A percentile compares a stretch with the other conserved stretches of the same genome.
Conservation (phyloP, 2,888 invertebrate genomes). For the Cerastis rubricosa region DNA sequence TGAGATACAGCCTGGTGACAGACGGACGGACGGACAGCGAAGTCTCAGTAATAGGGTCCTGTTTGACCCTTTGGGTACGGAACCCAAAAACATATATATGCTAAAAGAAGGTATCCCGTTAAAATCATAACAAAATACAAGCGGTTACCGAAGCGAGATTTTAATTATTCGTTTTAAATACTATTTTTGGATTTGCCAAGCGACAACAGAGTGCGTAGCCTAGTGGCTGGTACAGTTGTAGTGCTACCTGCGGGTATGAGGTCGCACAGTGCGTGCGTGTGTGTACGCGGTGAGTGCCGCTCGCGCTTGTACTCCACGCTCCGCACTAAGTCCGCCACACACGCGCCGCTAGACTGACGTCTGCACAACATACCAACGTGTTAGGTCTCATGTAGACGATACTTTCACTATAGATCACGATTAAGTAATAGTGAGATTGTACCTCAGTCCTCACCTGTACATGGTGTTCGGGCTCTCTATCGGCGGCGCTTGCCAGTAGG, state of each 20-base stretch:
- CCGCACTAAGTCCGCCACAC: constrained; percentile 82
- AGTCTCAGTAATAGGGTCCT: too few relatives aligned
- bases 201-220: too few relatives aligned
- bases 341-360: constrained; percentile 40
- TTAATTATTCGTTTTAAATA: too few relatives aligned
- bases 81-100: too few relatives aligned
- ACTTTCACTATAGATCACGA: neutral
- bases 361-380: constrained; percentile 9
- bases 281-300: constrained; percentile 74
- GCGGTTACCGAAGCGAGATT: neutral
- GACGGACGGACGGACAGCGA: too few relatives aligned
- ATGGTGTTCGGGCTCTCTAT: constrained; percentile 81
- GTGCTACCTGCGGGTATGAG: constrained; percentile 78
- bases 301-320: constrained; percentile 86
- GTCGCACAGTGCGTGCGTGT: constrained; percentile 83
- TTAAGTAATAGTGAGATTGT: neutral
- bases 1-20: too few relatives aligned
- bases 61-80: too few relatives aligned
- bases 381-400: neutral
- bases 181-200: too few relatives aligned
- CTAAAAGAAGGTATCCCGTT: too few relatives aligned
- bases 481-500: constrained; percentile 85
- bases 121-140: neutral
- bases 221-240: too few relatives aligned
- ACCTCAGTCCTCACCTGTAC: constrained; percentile 75